These are phyloP conservation scores for Platyrinchus mystaceus DNA, from an alignment of 2,797 vertebrate species.

Conservation along the genomic window DNA sequence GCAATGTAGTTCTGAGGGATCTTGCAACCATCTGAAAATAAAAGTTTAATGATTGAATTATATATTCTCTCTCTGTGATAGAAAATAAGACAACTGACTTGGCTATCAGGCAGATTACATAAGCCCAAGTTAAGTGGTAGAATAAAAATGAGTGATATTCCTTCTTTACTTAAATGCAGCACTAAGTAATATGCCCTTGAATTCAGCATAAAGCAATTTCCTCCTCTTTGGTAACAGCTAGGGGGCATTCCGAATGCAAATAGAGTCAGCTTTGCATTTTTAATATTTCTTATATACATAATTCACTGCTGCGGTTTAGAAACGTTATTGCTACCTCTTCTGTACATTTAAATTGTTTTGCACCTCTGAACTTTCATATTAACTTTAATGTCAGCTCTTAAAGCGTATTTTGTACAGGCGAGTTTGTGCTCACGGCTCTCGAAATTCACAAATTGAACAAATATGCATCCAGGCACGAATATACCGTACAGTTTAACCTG, in stretches of 20 bases:
- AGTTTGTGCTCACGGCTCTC: neutral
- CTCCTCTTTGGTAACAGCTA: constrained; percentile 74
- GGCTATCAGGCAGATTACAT: constrained; percentile 78
- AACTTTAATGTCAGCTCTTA: constrained; percentile 73
- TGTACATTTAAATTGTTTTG: constrained; percentile 79
- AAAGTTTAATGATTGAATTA: constrained; percentile 77
- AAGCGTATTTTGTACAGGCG: constrained; percentile 41
- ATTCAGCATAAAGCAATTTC: constrained; percentile 81
- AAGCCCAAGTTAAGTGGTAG: constrained; percentile 78
- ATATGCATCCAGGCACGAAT: neutral
- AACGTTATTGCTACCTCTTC: constrained; percentile 76
- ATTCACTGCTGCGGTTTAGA: constrained; percentile 76
- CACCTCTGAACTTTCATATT: constrained; percentile 78
- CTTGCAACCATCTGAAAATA: constrained; percentile 66
- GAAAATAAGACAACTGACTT: constrained; percentile 78
- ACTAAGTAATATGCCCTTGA: constrained; percentile 79
- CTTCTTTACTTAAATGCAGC: constrained; percentile 78
- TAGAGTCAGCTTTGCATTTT: constrained; percentile 81
- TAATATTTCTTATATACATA: constrained; percentile 81
- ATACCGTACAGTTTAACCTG: neutral
- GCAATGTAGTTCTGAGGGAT: constrained; percentile 41
- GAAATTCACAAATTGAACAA: constrained; percentile 25
- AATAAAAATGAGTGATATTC: constrained; percentile 83
- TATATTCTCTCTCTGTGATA: constrained; percentile 72
- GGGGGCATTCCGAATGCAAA: constrained; percentile 82